Percentiles rank a stretch among this genome's conserved stretches.
Conservation (phyloP, 1,140 invertebrate genomes). For the Dreissena polymorpha region DNA sequence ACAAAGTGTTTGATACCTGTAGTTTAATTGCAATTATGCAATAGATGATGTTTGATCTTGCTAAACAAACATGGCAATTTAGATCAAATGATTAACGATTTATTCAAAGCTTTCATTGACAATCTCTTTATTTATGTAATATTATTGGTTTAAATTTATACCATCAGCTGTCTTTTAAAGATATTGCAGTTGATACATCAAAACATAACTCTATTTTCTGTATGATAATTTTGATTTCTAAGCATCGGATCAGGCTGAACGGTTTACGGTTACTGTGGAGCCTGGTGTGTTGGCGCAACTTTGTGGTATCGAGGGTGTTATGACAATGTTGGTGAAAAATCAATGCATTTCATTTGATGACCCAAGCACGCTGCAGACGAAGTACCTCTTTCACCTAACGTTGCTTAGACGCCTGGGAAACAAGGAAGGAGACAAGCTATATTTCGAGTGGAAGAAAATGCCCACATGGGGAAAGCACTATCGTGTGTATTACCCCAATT, state of each 20-base stretch:
- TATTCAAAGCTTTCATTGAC: too few species aligned
- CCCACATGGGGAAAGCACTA: conserved; percentile 23
- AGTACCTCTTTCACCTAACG: conserved; percentile 18
- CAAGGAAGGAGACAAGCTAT: background rate
- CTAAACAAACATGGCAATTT: too few species aligned
- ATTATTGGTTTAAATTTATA: too few species aligned
- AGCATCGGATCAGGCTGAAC: background rate
- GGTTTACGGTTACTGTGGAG: conserved; percentile 32
- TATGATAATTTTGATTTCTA: too few species aligned
- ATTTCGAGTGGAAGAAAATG: conserved; percentile 33
- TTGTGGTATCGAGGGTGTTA: conserved; percentile 28
- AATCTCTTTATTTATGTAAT: too few species aligned
- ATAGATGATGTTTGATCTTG: too few species aligned
- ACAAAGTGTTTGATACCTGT: too few species aligned
- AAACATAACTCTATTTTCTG: too few species aligned
- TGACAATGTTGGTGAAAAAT: conserved; percentile 16
- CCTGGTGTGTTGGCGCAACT: conserved; percentile 4
- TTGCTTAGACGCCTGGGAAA: conserved; percentile 42
- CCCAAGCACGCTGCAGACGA: conserved; percentile 6
- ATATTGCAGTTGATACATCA: too few species aligned
- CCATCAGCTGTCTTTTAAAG: too few species aligned
- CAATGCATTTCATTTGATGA: conserved; percentile 32
- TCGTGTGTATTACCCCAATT: background rate
- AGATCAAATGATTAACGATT: too few species aligned
- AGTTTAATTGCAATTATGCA: too few species aligned